phyloP scores from a whole-genome alignment of 2,888 invertebrate genomes.

The Physocephala rufipes region DNA sequence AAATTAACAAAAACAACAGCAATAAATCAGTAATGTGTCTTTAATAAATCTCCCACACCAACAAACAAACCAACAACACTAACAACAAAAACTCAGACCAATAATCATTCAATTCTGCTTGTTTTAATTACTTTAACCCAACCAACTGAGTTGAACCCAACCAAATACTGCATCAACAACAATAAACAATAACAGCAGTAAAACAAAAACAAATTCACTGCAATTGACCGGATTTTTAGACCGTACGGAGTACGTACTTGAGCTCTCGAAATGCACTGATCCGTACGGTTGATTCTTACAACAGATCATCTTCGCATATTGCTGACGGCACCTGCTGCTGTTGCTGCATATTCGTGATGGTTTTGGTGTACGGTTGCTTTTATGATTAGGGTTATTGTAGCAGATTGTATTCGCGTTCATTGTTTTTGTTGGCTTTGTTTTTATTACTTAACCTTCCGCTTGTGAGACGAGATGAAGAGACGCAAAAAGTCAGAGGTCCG shows the following conservation, averaged over 20 bases:
- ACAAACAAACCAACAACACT: neutral
- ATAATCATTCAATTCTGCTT: neutral
- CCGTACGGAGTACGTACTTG: constrained; percentile 19
- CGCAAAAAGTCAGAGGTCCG: too few relatives aligned
- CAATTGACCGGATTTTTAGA: neutral
- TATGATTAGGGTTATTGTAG: too few relatives aligned
- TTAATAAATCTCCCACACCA: too few relatives aligned
- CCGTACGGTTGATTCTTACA: constrained; percentile 13
- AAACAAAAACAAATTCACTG: neutral
- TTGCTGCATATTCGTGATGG: too few relatives aligned
- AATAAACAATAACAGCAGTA: too few relatives aligned
- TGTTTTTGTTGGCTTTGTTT: constrained; percentile 1
- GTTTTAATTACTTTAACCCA: neutral
- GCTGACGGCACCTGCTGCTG: too few relatives aligned
- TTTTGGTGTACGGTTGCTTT: too few relatives aligned
- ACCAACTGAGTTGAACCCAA: neutral
- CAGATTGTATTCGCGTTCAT: neutral
- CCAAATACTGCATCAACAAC: too few relatives aligned
- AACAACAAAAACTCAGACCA: neutral
- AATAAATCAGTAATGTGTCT: neutral
- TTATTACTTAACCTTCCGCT: neutral
- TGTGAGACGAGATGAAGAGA: neutral
- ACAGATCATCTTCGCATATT: neutral
- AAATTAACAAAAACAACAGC: neutral
- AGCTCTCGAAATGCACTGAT: constrained; percentile 22